Base-by-base conservation (phyloP, 2,113 vertebrate species). In the Nesoenas mayeri region DNA sequence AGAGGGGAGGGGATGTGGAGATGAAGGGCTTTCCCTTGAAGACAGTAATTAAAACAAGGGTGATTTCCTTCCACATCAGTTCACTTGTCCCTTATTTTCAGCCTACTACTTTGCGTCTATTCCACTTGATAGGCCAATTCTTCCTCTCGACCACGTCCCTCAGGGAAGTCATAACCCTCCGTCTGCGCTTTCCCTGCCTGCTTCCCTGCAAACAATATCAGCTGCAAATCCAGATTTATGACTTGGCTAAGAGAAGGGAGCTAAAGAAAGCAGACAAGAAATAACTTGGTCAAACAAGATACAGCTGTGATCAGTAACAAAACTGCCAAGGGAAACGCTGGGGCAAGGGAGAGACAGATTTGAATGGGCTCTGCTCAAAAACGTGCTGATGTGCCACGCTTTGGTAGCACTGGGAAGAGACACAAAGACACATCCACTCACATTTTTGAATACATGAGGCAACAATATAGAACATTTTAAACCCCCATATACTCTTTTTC, bases 161-260 rank as follows among this genome's bases (percentile, higher is more conserved):
- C n/a, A 6, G 81, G 66, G 88, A 94, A 78, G 67, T 78, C 71
- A 66, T 26, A 70, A 85, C 54, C 87, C 44, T n/a, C 73, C 71
- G 61, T 69, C 86, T 92, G 84, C 73, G 86, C 86, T 89, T 79
- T 50, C 34, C 25, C 48, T 57, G 9, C 60, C 80, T 85, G 66
- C 79, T 77, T 82, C 62, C 44, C 56, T 29, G 57, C 47, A 90
- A 93, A 67, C 56, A 79, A 3, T 15, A 89, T 38, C 74, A 88
- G 71, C 91, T 64, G 28, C 71, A 83, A 93, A 85, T 50, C 47
- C 89, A 88, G 79, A 94, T 96, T 91, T 93, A 93, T 2, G 7
- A 26, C 85, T 91, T 91, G 93, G 82, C 88, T 38, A 18, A 26
- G 42, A 40, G 51, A 79, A 85, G 47, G 66, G 58, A 87, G 87